Base-by-base conservation (phyloP, 2,113 vertebrate genomes). In the Eclectus roratus region DNA sequence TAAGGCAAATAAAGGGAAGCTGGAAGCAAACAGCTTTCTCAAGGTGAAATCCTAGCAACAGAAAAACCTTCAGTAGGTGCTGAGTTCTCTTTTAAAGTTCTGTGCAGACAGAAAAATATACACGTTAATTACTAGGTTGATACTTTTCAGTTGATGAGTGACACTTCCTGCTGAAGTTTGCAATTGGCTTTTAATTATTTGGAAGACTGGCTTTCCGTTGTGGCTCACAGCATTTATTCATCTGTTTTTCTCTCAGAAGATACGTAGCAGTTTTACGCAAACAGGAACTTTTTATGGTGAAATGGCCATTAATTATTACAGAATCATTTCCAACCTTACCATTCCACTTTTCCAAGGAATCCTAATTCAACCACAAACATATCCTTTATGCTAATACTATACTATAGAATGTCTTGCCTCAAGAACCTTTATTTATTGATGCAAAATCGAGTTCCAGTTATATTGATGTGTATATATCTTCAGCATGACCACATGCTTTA, bases 171-270 rank as follows among this genome's bases (percentile, higher is more conserved):
- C 37, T 78, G 69, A 80, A 69, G 41, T 49, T 47, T 64, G 69
- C 78, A 87, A 9, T 41, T 92, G 87, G 39, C 44, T 95, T 97
- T 91, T 95, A 95, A 94, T 96, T 95, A 85, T 94, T 91, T 94
- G 87, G 87, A 94, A 89, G 56, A 82, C 78, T 84, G 56, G 44
- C 43, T 95, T 92, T 94, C 78, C 84, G 50, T 89, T 89, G 81
- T 91, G 94, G 89, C 58, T 89, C 41, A 50, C 56, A 77, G 87
- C 84, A 94, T 29, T 85, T 91, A 91, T 66, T 87, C 53, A 53
- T 95, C 74, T 89, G 27, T 70, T 65, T 82, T 85, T 85, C 83
- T 85, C 76, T 86, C 60, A 1, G 9, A 96, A 94, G 50, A 89
- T 63, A 91, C 0, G 2, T 72, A 94, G 55, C 39, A 70, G 60